Evolutionary conservation across 2,888 invertebrate species (phyloP).

Genomic region (Cheilosia urbana): DNA sequence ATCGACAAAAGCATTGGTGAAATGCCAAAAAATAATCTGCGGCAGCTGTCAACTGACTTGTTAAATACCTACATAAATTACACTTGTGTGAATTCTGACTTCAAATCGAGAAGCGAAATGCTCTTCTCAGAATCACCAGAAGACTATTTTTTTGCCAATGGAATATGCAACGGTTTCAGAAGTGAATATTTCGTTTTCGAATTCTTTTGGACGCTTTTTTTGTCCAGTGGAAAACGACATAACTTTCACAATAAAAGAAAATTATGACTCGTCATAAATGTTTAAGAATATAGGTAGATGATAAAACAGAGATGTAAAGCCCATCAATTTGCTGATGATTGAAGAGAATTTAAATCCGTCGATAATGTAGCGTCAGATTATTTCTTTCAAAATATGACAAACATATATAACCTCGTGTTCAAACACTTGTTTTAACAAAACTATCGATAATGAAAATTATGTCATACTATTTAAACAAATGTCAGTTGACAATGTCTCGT

Average conservation of each 20-base stretch:
- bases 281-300: too few relatives aligned
- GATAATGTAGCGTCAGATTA: constrained; percentile 2
- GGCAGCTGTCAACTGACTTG: too few relatives aligned
- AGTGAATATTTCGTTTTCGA: too few relatives aligned
- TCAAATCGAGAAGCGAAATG: too few relatives aligned
- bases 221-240: accelerated
- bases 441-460: constrained; percentile 5
- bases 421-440: constrained; percentile 37
- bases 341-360: neutral
- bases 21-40: too few relatives aligned
- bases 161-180: too few relatives aligned
- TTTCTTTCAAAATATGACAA: neutral
- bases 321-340: constrained; percentile 6
- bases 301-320: neutral
- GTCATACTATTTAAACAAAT: constrained; percentile 56
- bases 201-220: too few relatives aligned
- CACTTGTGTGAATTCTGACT: too few relatives aligned
- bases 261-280: neutral
- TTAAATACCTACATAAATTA: too few relatives aligned
- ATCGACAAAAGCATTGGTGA: too few relatives aligned
- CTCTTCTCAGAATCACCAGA: too few relatives aligned
- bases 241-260: constrained; percentile 28
- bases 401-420: neutral
- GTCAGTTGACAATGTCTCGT: constrained; percentile 16
- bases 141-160: too few relatives aligned